These are phyloP conservation scores for Riparia riparia DNA, from an alignment of 2,113 vertebrate species.

Conservation along the genomic window DNA sequence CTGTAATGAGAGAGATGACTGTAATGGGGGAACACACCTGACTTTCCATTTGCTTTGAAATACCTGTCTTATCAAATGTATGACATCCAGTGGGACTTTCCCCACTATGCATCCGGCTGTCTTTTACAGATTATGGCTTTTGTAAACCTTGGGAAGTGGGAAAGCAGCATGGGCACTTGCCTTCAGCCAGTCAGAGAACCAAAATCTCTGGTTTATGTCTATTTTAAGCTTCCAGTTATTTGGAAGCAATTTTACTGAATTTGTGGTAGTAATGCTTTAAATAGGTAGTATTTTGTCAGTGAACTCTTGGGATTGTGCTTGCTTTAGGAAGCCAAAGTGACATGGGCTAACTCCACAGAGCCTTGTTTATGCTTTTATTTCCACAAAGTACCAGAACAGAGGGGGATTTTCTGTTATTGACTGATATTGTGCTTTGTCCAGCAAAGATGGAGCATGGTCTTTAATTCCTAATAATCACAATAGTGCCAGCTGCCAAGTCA, in stretches of 20 bases:
- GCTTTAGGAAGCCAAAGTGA: not conserved
- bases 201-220: not conserved
- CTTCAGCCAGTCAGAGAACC: not conserved
- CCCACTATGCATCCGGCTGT: not conserved
- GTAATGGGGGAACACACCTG: not conserved
- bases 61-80: rapidly evolving
- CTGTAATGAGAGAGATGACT: not conserved
- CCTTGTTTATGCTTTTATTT: not conserved
- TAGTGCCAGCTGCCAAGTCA: not conserved
- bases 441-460: not conserved
- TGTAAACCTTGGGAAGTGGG: not conserved
- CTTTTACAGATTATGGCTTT: not conserved
- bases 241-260: not conserved
- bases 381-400: not conserved
- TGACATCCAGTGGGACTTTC: rapidly evolving
- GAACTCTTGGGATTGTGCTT: not conserved
- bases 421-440: not conserved
- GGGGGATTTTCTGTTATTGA: not conserved
- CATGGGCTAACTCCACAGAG: not conserved
- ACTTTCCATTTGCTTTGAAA: not conserved
- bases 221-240: not conserved
- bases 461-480: not conserved
- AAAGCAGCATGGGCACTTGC: not conserved
- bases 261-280: not conserved
- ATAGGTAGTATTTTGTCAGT: not conserved